Evolutionary conservation across 2,113 vertebrate species (phyloP), one percentile per base, ranked within the genome.

Genomic region (Anhinga rufa): DNA sequence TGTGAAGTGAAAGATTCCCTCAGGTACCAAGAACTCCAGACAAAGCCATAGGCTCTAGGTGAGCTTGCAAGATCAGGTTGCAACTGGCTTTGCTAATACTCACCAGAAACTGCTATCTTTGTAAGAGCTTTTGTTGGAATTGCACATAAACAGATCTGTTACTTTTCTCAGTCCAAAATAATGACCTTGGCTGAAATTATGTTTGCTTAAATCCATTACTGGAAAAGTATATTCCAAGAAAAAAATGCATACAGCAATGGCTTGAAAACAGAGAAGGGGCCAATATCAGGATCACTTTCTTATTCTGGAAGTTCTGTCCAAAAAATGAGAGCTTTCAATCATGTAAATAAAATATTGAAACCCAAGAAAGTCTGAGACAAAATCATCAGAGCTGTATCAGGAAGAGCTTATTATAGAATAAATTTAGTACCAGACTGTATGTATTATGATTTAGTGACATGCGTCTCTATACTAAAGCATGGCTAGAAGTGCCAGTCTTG

Each of bases 161-260:
- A 95, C 85, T 66, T 82, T 61, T 36, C 51, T 90, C 71, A 85
- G 74, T 84, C 69, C 79, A 93, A 95, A 93, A 90, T 91, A 72
- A 80, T 57, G 81, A 95, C 92, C 64, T 92, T 96, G 95, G 92
- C 88, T 91, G 86, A 87, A 92, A 62, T 10, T 19, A 84, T 92
- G 71, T 90, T 94, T 96, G 57, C 86, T 82, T 88, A 83, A 96
- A 95, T 92, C 82, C 69, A 38, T 93, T 93, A 77, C 74, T 82
- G 69, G 61, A 74, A 89, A 90, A 95, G 55, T 52, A 60, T 71
- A 80, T 81, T 96, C 75, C 91, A 96, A 96, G 88, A 81, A 96
- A 93, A 93, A 96, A 91, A 34, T 71, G 62, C 57, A 81, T 65
- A 22, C 58, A 79, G 52, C 46, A 79, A 76, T 78, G 28, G 5